Evolutionary conservation across 2,888 invertebrate species (phyloP), one percentile per base, ranked within the genome.

Genomic region (Brenthis hecate): DNA sequence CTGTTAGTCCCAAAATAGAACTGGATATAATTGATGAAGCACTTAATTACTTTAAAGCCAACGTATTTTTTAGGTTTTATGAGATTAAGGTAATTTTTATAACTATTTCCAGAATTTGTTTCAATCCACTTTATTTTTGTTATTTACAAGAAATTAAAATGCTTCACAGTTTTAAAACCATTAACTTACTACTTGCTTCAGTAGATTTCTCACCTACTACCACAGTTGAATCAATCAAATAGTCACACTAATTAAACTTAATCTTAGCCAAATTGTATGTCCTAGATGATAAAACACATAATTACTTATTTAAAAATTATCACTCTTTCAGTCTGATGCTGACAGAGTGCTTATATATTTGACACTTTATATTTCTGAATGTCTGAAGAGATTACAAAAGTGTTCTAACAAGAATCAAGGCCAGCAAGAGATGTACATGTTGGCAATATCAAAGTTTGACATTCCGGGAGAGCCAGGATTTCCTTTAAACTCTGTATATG

Each of bases 61-160:
- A 99, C 92, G 99, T 99, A 0, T 99, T 99, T 91, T 99, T 99
- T 87, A 95, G 99, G 76, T 99, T 98, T 50, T 99, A 99, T 88
- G 99, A 99, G 94, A 98, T 99, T 71, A 99, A 99, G 95, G 98
- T 98, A 89, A 77, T 5, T 65, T 23, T 48, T 23, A 55, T 55
- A 23, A 6, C 2, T 54, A 43, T 43, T 58, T 55, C 19, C 14
- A 23, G 6, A 56, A 55, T 32, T 28, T 28, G 28, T 28, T 28
- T 28, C 3, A 28, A 4, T 28, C 28, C 4, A 28, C 5, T 28
- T 28, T 28, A 28, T 28, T 28, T 28, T 28, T 28, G 6, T 36
- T 2, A 36, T 36, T 6, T 36, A 36, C 36, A 36, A 8, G 1
- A 36, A 36, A 6, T 28, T 28, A 1, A 6, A 36, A 36, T 8